Base-by-base conservation (phyloP, 1,140 invertebrate genomes). In the Dinoponera quadriceps region DNA sequence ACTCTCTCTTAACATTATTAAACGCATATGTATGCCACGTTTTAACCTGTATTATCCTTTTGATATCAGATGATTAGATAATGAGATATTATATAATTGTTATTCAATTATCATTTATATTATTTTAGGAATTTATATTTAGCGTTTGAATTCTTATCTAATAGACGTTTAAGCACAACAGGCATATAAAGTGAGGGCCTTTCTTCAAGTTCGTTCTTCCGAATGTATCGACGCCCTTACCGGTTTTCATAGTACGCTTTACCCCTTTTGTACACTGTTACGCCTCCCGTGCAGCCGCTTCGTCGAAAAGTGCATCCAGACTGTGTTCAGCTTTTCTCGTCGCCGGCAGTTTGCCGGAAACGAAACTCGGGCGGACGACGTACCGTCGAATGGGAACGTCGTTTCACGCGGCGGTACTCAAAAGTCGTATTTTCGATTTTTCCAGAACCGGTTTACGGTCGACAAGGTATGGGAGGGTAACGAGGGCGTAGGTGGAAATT, bases 381-480 rank as follows among this genome's bases (percentile, higher is more conserved):
- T 86, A 51, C 72, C 44, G 20, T 13, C 65, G 80, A 57, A 73
- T 62, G 48, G 81, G 27, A 74, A 84, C 68, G 73, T 80, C 86
- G 54, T 86, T 83, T 87, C 72, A 55, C 66, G 59, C 20, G 78
- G 65, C 68, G 48, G 57, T 60, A 62, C 33, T 71, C 80, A 60
- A 60, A 71, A 78, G 48, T 72, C 71, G 62, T 86, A 74, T 83
- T 86, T 83, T 72, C 72, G 80, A 86, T 55, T 73, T 82, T 38
- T 74, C 66, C 59, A 74, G 44, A 62, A 82, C 33, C 62, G 72
- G 82, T 83, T 59, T 48, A 78, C 54, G 49, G 62, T 66, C n/a
- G 62, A 38, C 27, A 13, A 48, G 48, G 16, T 18, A 7, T 29
- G 29, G 29, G 14, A 51, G 38, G 78, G 5, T 62, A 75, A 73